Base-by-base conservation (phyloP, 1,140 invertebrate genomes). In the Drosophila takahashii region DNA sequence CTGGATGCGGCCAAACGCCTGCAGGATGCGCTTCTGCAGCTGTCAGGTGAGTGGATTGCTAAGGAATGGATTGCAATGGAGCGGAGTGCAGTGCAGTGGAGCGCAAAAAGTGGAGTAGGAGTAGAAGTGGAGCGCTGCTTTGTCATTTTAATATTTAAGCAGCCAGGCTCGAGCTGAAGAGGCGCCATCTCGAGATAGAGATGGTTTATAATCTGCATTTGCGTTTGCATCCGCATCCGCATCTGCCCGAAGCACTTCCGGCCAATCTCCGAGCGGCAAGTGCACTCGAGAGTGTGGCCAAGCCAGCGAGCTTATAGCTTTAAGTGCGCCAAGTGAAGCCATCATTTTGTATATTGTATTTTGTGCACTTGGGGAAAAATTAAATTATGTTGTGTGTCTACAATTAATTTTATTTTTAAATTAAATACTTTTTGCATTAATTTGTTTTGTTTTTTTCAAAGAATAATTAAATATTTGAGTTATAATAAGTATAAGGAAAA, bases 31-130 rank as follows among this genome's bases (percentile, higher is more conserved):
- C 85, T 96, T 13, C 73, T 93, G 37, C 73, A 92, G 34, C 92
- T 97, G 37, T 94, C 94, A 84, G 94, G 95, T 94, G 92, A 92
- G 81, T 77, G 32, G 45, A 48, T 61, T 13, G 51, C 52, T 26
- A 29, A 41, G 6, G 5, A 39, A 22, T 22, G 22, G 22, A 22
- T 22, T 22, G 22, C 1, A 22, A 22, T 22, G 22, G 22, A 22
- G 22, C 22, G 22, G 22, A 22, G 22, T n/a, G n/a, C n/a, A n/a
- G n/a, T n/a, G n/a, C n/a, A 7, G 26, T 50, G 44, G 44, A 62
- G 57, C 27, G 62, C 10, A 62, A 5, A 8, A 1, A 32, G 57
- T 61, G 57, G 13, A 47, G 34, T 36, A n/a, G 57, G 22, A 47
- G 32, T 50, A 44, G 36, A 50, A 50, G 27, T 16, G 45, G 11